Conservation (phyloP, 1,140 invertebrate species). For the Meloidogyne hapla region DNA sequence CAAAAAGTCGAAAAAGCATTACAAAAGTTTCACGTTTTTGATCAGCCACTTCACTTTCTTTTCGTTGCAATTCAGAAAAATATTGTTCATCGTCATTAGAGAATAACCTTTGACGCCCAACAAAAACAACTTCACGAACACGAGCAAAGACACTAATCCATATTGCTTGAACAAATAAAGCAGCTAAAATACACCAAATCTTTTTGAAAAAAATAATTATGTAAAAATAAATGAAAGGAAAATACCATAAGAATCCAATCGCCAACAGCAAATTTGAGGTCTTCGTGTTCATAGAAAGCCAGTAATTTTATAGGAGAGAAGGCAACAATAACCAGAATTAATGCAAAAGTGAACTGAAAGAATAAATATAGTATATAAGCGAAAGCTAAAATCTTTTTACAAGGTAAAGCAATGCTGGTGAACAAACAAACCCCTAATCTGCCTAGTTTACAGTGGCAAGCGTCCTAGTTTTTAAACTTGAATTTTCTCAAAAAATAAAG, state of each 20-base stretch:
- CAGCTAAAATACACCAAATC: constrained; percentile 57
- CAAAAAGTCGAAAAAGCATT: constrained; percentile 49
- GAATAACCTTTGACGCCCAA: constrained; percentile 21
- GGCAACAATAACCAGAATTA: constrained; percentile 47
- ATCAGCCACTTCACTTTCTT: constrained; percentile 43
- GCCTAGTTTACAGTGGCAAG: too few relatives aligned
- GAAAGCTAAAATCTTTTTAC: too few relatives aligned
- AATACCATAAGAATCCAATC: constrained; percentile 56
- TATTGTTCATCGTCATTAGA: constrained; percentile 41
- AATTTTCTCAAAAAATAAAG: too few relatives aligned
- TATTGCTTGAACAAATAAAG: constrained; percentile 59
- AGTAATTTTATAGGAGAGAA: constrained; percentile 62
- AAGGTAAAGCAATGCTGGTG: too few relatives aligned
- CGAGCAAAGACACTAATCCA: constrained; percentile 55
- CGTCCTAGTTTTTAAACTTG: too few relatives aligned
- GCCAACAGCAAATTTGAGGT: constrained; percentile 53
- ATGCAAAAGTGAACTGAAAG: constrained; percentile 47
- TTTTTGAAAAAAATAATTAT: not conserved
- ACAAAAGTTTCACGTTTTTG: constrained; percentile 52
- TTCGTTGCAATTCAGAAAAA: constrained; percentile 40
- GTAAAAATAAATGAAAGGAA: not conserved
- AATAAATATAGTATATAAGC: not conserved
- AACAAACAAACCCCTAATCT: too few relatives aligned
- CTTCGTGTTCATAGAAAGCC: constrained; percentile 58
- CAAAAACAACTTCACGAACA: constrained; percentile 47